phyloP scores from a whole-genome alignment of 2,797 vertebrate genomes.

The Aeoliscus strigatus region DNA sequence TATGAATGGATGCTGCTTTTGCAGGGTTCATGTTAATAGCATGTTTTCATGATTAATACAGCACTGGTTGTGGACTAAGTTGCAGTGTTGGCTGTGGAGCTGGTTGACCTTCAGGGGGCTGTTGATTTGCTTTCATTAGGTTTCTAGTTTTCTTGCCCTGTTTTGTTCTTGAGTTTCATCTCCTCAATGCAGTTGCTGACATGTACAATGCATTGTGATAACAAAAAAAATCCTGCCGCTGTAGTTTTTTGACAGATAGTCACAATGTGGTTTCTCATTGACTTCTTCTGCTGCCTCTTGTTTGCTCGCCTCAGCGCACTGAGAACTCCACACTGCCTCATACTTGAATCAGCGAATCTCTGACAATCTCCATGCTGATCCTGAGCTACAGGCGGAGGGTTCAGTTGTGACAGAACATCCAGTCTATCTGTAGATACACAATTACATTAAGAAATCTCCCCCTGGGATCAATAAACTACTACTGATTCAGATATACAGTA shows the following conservation, averaged over 20 bases:
- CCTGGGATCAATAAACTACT: too few species aligned
- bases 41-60: conserved; percentile 74
- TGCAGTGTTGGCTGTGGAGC: conserved; percentile 59
- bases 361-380: conserved; percentile 58
- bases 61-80: conserved; percentile 60
- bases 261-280: conserved; percentile 85
- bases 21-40: conserved; percentile 78
- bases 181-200: conserved; percentile 79
- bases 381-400: conserved; percentile 41
- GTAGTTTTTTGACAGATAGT: conserved; percentile 72
- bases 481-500: too few species aligned
- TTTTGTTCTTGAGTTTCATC: conserved; percentile 71
- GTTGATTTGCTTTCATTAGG: conserved; percentile 71
- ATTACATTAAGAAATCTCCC: too few species aligned
- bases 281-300: conserved; percentile 68
- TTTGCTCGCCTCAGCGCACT: conserved; percentile 54
- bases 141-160: conserved; percentile 64
- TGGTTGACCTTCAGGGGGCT: conserved; percentile 57
- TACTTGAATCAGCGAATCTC: conserved; percentile 58
- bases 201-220: conserved; percentile 79
- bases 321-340: conserved; percentile 56
- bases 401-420: conserved; percentile 35
- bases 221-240: conserved; percentile 69
- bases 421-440: conserved; percentile 38
- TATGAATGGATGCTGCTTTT: conserved; percentile 67